These are phyloP conservation scores for Pseudotriccus pelzelni DNA, from an alignment of 2,797 vertebrate species.

Conservation along the genomic window DNA sequence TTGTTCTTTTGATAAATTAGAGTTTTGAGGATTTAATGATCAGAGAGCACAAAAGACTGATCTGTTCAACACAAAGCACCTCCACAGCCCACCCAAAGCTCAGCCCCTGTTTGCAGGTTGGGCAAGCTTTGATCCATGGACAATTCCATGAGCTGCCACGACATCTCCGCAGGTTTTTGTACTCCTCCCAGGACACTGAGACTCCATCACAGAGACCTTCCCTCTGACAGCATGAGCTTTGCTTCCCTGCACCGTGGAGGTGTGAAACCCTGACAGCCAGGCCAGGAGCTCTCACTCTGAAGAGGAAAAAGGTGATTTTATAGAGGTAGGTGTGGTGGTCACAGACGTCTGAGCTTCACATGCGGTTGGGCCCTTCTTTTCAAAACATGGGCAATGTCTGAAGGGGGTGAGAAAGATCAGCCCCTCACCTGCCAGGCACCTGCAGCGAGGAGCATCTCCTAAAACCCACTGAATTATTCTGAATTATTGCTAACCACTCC, in stretches of 20 bases:
- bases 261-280: background rate
- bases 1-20: background rate
- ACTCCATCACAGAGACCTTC: background rate
- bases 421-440: background rate
- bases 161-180: accelerated
- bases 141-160: background rate
- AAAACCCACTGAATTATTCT: accelerated
- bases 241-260: background rate
- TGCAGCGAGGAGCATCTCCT: background rate
- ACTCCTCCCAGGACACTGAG: background rate
- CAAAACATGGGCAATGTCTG: background rate
- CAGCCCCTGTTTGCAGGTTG: background rate
- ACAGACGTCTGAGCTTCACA: background rate
- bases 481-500: accelerated
- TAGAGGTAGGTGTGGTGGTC: background rate
- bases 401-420: background rate
- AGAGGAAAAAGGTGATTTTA: background rate
- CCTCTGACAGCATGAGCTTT: background rate
- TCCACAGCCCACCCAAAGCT: background rate
- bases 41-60: background rate
- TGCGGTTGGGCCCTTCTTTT: background rate
- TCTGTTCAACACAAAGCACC: background rate
- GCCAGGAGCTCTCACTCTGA: background rate
- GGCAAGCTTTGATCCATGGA: background rate
- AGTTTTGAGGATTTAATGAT: background rate